Evolutionary conservation across 2,888 invertebrate species (phyloP), one percentile per base, ranked within the genome.

Genomic region (Trilocha varians): DNA sequence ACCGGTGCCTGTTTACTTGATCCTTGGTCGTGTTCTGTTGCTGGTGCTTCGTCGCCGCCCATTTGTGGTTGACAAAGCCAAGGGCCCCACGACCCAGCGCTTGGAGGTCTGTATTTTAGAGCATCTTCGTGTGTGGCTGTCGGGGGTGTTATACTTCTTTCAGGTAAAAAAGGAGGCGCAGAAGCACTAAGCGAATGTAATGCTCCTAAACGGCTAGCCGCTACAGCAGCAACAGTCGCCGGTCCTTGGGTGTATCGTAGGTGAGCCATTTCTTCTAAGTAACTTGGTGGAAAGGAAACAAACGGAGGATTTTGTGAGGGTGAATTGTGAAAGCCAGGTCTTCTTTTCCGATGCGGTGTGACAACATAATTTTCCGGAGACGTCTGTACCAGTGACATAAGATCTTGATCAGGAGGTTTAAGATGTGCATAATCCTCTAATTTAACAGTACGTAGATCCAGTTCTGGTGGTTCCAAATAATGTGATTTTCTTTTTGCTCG

Each of bases 251-350:
- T 88, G 57, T 91, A 89, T 52, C 91, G 85, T 51, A 89, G 73
- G 52, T 88, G 88, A 13, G 87, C 83, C 62, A 91, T 88, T 65
- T 92, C 92, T 69, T 93, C 92, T 55, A 92, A 85, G 63, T 92
- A 91, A 53, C 91, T 91, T 42, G 91, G 92, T 53, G 91, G 90
- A 67, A 93, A 94, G 45, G 94, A 93, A 51, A 94, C 93, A 65
- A 95, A 95, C 33, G 95, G 93, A 47, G 94, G 93, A 77, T 95
- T 94, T 67, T 95, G 94, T 49, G 93, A 92, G 14, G 95, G 94
- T 32, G 94, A 92, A 65, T 94, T 94, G 70, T 94, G 94, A 62
- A 95, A 95, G 39, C 95, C 95, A 1, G 94, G 94, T 67, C 94
- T 87, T 69, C 95, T 87, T 79, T 95, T 95, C 57, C 95, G 87